Evolutionary conservation across 2,888 invertebrate species (phyloP).

Genomic region (Parochlus steinenii): DNA sequence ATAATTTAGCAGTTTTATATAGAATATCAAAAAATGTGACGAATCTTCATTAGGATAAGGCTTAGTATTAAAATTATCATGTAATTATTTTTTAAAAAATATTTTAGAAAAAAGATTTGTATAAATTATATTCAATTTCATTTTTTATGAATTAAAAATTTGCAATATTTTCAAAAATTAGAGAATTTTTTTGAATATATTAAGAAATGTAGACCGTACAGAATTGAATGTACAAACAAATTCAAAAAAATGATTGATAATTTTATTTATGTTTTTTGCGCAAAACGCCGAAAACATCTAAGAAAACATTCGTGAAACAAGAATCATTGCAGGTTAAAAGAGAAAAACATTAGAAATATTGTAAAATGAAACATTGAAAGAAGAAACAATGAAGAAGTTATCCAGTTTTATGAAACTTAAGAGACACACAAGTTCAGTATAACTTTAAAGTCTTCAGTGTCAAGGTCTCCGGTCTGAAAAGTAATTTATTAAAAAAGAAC

Average conservation of each 20-base stretch:
- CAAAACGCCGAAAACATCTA: background rate
- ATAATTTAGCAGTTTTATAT: too few species aligned
- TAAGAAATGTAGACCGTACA: too few species aligned
- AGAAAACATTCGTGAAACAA: background rate
- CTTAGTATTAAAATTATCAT: too few species aligned
- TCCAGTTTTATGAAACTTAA: constrained; percentile 12
- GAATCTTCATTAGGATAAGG: too few species aligned
- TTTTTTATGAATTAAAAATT: too few species aligned
- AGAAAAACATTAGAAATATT: constrained; percentile 11
- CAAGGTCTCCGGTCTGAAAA: constrained; percentile 24
- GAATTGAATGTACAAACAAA: too few species aligned
- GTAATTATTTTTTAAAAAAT: too few species aligned
- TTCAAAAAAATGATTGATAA: background rate
- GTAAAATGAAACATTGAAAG: constrained; percentile 13
- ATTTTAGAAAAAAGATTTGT: too few species aligned
- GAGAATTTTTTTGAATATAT: too few species aligned
- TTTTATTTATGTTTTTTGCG: background rate
- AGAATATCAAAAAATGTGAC: too few species aligned
- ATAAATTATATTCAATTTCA: too few species aligned
- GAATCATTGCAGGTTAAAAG: constrained; percentile 4
- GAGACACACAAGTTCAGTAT: constrained; percentile 17
- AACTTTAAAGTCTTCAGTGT: constrained; percentile 31
- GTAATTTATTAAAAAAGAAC: background rate
- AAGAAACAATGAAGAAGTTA: constrained; percentile 17
- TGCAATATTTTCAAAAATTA: too few species aligned